Evolutionary conservation across 2,888 invertebrate genomes (phyloP).

Genomic region (Empis stercorea): DNA sequence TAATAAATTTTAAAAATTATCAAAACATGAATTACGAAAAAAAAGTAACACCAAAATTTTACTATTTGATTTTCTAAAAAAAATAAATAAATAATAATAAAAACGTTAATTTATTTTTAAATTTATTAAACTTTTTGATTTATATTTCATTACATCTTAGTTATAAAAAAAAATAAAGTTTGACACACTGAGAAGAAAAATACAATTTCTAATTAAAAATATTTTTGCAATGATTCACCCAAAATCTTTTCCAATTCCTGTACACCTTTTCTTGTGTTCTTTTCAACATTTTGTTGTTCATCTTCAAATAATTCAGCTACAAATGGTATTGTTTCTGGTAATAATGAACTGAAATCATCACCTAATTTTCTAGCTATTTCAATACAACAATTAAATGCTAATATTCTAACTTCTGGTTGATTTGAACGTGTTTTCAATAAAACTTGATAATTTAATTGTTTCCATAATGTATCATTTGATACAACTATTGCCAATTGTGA

Average conservation of each 20-base stretch:
- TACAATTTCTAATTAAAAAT: constrained; percentile 52
- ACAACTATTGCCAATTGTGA: constrained; percentile 70
- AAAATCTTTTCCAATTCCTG: constrained; percentile 73
- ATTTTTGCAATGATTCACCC: constrained; percentile 82
- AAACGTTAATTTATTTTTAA: too few relatives aligned
- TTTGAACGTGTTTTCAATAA: constrained; percentile 73
- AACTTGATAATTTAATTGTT: constrained; percentile 79
- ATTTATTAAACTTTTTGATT: too few relatives aligned
- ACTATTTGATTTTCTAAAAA: too few relatives aligned
- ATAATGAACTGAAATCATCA: constrained; percentile 73
- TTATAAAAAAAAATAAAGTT: background rate
- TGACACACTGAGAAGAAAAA: background rate
- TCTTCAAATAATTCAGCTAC: constrained; percentile 87
- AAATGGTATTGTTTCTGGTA: constrained; percentile 91
- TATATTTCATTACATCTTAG: too few relatives aligned
- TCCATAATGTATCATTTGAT: constrained; percentile 79
- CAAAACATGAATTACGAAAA: too few relatives aligned
- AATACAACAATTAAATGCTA: constrained; percentile 57
- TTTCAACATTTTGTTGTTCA: constrained; percentile 70
- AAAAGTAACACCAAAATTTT: too few relatives aligned
- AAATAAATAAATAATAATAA: too few relatives aligned
- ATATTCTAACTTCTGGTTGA: constrained; percentile 58
- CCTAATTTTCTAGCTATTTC: constrained; percentile 73
- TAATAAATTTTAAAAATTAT: too few relatives aligned
- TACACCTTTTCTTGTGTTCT: constrained; percentile 64